A percentile compares a stretch with the other conserved stretches of the same genome.
Conservation (phyloP, 2,797 vertebrate species). For the Helarctos malayanus region DNA sequence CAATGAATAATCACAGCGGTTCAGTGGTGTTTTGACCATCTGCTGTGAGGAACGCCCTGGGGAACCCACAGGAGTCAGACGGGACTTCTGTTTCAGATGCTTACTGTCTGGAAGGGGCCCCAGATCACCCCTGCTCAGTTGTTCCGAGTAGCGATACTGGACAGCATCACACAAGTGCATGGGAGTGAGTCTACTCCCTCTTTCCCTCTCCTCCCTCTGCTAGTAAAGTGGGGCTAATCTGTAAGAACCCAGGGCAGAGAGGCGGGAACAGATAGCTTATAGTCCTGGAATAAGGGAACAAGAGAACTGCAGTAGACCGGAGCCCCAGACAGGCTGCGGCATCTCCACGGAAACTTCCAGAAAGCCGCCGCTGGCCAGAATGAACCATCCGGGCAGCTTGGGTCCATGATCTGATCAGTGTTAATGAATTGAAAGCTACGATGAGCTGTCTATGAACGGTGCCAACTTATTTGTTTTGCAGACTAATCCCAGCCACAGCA, state of each 20-base stretch:
- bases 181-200: neutral
- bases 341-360: neutral
- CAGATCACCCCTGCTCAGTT: neutral
- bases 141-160: neutral
- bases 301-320: neutral
- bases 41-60: neutral
- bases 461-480: constrained; percentile 88
- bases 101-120: neutral
- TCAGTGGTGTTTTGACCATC: neutral
- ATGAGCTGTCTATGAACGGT: constrained; percentile 83
- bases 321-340: neutral
- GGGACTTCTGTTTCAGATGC: neutral
- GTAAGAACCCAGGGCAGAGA: neutral
- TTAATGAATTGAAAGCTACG: constrained; percentile 64
- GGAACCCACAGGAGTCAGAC: neutral
- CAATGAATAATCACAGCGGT: neutral
- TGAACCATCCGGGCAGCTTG: neutral
- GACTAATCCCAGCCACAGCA: constrained; percentile 87
- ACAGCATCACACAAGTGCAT: neutral
- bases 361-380: neutral
- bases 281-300: neutral
- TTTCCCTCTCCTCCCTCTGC: neutral
- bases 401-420: constrained; percentile 44
- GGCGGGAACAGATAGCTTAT: neutral
- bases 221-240: neutral